Conservation (phyloP, 2,888 invertebrate genomes). For the Drosophila testacea region DNA sequence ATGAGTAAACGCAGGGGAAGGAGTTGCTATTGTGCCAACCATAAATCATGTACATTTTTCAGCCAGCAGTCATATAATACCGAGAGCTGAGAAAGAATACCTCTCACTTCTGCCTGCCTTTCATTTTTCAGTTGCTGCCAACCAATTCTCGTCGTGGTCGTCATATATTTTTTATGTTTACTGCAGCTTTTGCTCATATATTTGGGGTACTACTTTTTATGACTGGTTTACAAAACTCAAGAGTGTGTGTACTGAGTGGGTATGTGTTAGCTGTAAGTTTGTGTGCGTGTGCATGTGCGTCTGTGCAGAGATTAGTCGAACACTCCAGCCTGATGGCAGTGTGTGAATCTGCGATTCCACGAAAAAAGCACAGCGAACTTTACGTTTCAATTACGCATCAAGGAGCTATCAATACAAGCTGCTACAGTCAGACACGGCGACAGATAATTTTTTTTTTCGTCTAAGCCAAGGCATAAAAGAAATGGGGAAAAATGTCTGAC, state of each 20-base stretch:
- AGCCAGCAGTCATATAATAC: slow-evolving; percentile 78
- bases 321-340: slow-evolving; percentile 12
- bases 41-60: slow-evolving; percentile 80
- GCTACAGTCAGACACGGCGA: slow-evolving; percentile 63
- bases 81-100: slow-evolving; percentile 6
- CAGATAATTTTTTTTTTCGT: slow-evolving; percentile 69
- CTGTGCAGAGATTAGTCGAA: slow-evolving; percentile 54
- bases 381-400: slow-evolving; percentile 82
- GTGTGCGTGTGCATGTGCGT: slow-evolving; percentile 5
- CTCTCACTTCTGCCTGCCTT: not conserved
- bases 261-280: not conserved
- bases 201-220: slow-evolving; percentile 62
- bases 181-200: slow-evolving; percentile 66
- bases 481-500: slow-evolving; percentile 6
- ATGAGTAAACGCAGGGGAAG: not conserved
- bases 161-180: slow-evolving; percentile 67
- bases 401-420: slow-evolving; percentile 81
- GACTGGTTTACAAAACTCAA: slow-evolving; percentile 70
- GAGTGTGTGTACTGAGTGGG: slow-evolving; percentile 33
- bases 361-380: slow-evolving; percentile 61
- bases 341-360: slow-evolving; percentile 24
- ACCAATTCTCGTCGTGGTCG: slow-evolving; percentile 62
- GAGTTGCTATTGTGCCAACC: slow-evolving; percentile 66
- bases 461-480: slow-evolving; percentile 37
- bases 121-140: slow-evolving; percentile 68